Percentiles rank a stretch among this genome's conserved stretches.
These are phyloP conservation scores for Polyploca ridens DNA, from an alignment of 2,888 invertebrate genomes.

Conservation along the genomic window DNA sequence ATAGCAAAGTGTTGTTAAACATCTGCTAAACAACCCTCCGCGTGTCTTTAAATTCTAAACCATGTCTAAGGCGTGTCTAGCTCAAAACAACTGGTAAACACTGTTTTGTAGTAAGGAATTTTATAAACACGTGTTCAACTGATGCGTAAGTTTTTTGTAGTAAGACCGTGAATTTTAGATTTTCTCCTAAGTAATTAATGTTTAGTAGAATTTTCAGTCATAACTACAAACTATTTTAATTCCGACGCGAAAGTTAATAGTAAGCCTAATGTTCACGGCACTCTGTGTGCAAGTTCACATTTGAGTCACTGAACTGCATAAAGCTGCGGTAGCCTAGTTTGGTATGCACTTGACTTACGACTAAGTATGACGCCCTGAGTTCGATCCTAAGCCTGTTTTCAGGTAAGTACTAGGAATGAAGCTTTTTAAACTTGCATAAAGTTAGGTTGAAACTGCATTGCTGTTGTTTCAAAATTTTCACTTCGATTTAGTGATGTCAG, in stretches of 20 bases:
- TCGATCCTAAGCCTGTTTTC: not conserved
- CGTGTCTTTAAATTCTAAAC: too few species aligned
- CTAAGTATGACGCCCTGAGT: not conserved
- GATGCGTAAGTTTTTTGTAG: too few species aligned
- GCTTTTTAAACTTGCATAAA: not conserved
- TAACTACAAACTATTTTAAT: not conserved
- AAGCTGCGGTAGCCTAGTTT: not conserved
- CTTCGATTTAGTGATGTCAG: too few species aligned
- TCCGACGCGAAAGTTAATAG: constrained; percentile 1
- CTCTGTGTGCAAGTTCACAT: constrained; percentile 7
- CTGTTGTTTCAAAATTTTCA: too few species aligned
- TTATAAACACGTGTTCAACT: too few species aligned
- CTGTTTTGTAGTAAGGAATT: too few species aligned
- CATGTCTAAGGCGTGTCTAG: too few species aligned
- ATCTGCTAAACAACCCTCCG: too few species aligned
- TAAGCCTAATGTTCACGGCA: not conserved
- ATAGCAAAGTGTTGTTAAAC: too few species aligned
- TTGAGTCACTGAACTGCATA: constrained; percentile 7
- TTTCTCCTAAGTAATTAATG: not conserved
- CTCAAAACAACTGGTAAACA: too few species aligned
- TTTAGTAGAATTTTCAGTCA: not conserved
- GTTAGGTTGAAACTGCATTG: not conserved
- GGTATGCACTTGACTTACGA: constrained; percentile 1
- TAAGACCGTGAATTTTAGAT: too few species aligned
- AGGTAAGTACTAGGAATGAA: not conserved